Evolutionary conservation across 2,797 vertebrate species (phyloP).

Genomic region (Xenops minutus): DNA sequence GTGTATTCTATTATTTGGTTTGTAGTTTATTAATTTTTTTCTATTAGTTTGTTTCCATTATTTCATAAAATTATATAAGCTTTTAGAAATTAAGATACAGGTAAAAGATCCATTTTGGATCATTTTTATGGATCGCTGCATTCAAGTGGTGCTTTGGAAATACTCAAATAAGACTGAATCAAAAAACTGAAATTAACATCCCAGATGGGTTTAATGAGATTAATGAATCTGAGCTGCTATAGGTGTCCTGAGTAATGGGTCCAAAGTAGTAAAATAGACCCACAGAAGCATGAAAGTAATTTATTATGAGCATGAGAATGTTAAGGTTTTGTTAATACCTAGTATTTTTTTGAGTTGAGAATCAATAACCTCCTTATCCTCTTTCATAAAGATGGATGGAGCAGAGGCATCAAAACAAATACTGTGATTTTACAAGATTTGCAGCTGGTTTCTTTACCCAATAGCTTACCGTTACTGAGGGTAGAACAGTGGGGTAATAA

Average conservation of each 20-base stretch:
- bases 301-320: neutral
- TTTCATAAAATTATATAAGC: neutral
- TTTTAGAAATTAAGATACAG: neutral
- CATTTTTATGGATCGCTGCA: neutral
- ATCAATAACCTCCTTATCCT: neutral
- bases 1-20: neutral
- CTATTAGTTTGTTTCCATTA: neutral
- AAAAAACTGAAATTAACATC: neutral
- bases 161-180: neutral
- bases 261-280: neutral
- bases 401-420: neutral
- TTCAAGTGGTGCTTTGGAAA: neutral
- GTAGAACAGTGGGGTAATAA: neutral
- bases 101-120: neutral
- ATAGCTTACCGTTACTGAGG: neutral
- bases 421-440: neutral
- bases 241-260: neutral
- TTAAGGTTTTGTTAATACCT: neutral
- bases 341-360: neutral
- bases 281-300: neutral
- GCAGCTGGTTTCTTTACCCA: neutral
- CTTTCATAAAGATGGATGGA: neutral
- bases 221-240: neutral
- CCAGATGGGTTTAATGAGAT: neutral
- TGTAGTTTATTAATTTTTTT: neutral